Evolutionary conservation across 2,797 vertebrate genomes (phyloP).

Genomic region (Echiichthys vipera): DNA sequence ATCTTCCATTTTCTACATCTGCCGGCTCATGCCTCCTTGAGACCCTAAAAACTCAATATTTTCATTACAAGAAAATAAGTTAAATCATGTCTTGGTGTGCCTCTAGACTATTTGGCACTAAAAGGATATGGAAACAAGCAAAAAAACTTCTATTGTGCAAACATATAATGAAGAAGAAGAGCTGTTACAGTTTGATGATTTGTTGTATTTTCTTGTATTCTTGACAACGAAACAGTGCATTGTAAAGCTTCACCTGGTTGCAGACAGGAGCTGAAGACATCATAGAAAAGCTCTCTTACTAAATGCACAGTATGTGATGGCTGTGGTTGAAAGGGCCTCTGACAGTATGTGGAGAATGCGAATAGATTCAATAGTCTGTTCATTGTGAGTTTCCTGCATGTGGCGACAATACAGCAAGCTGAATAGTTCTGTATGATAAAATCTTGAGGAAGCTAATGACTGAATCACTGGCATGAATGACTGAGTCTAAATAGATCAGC

Average conservation of each 20-base stretch:
- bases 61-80: no score
- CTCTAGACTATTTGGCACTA: not conserved
- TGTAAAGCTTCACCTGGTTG: not conserved
- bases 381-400: not conserved
- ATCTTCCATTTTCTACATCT: no score
- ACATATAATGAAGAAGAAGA: not conserved
- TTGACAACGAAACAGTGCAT: not conserved
- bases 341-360: not conserved
- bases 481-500: conserved; percentile 20
- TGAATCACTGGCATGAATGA: conserved; percentile 22
- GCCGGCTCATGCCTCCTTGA: no score
- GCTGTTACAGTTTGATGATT: not conserved
- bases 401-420: conserved; percentile 9
- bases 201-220: not conserved
- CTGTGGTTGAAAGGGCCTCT: not conserved
- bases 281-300: not conserved
- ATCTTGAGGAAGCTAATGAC: conserved; percentile 11
- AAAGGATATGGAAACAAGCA: not conserved
- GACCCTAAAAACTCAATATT: no score
- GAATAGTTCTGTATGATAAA: not conserved
- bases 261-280: not conserved
- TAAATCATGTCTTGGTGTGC: not conserved
- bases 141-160: not conserved
- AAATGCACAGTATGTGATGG: not conserved
- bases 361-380: conserved; percentile 7